Conservation (phyloP, 2,113 vertebrate species). For the Oreochromis niloticus region DNA sequence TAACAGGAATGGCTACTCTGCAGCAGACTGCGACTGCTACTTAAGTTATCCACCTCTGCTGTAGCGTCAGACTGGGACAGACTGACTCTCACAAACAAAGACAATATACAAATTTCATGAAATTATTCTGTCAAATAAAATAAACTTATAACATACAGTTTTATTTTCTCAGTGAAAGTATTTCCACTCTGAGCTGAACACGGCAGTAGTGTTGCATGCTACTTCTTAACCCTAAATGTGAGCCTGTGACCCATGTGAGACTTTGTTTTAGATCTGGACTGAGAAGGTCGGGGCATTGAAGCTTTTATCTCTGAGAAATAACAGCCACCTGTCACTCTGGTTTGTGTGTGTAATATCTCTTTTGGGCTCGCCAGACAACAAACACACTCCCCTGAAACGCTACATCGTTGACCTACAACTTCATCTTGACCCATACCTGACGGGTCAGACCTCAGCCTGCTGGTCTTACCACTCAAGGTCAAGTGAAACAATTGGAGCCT, state of each 20-base stretch:
- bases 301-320: slow-evolving; percentile 28
- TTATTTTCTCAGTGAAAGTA: neutral
- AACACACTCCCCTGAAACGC: neutral
- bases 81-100: neutral
- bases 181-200: neutral
- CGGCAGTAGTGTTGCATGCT: neutral
- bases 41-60: neutral
- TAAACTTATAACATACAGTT: neutral
- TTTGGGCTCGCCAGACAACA: neutral
- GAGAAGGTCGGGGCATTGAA: neutral
- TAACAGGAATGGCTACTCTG: neutral
- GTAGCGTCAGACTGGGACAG: neutral
- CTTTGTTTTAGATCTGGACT: neutral
- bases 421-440: slow-evolving; percentile 16
- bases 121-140: neutral
- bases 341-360: slow-evolving; percentile 5
- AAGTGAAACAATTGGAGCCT: slow-evolving; percentile 38
- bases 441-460: slow-evolving; percentile 13
- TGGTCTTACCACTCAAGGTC: slow-evolving; percentile 23
- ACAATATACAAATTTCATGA: neutral
- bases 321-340: slow-evolving; percentile 29
- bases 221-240: neutral
- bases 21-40: neutral
- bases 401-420: slow-evolving; percentile 13
- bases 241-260: neutral